These are phyloP conservation scores for Pseudochromis fuscus DNA, from an alignment of 2,797 vertebrate species.

Conservation along the genomic window DNA sequence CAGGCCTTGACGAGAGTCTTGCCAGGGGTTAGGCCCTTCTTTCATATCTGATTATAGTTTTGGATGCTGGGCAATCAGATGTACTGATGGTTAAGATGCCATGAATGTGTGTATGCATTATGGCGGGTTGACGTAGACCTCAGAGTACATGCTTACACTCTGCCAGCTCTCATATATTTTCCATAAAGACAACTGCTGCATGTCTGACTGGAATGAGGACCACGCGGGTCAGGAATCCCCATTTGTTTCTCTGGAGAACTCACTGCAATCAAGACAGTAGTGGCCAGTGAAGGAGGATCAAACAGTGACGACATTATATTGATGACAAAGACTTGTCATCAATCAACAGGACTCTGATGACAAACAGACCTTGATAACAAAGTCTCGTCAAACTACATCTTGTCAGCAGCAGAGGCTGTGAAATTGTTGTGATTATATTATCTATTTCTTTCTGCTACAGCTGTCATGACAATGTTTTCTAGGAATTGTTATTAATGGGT, in stretches of 20 bases:
- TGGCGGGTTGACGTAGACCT: constrained; percentile 20
- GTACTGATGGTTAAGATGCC: constrained; percentile 53
- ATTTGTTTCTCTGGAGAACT: constrained; percentile 59
- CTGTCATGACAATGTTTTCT: not conserved
- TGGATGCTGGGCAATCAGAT: constrained; percentile 45
- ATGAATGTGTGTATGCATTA: constrained; percentile 42
- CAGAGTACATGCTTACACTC: constrained; percentile 46
- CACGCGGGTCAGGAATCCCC: constrained; percentile 66
- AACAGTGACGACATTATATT: constrained; percentile 1
- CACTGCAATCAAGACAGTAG: constrained; percentile 35
- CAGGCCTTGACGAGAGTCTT: constrained; percentile 63
- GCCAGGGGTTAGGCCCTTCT: constrained; percentile 37
- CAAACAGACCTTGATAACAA: not conserved
- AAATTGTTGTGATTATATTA: constrained; percentile 27
- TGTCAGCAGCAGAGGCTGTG: not conserved
- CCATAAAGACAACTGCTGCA: constrained; percentile 67
- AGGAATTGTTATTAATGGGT: not conserved
- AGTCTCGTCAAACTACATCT: not conserved
- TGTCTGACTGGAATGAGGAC: constrained; percentile 61
- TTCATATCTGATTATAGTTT: constrained; percentile 40
- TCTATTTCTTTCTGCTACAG: not conserved
- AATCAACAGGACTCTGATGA: not conserved
- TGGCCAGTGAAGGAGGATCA: constrained; percentile 46
- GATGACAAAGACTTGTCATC: constrained; percentile 29
- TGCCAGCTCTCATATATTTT: constrained; percentile 54